Conservation (phyloP, 2,113 vertebrate genomes). For the Gymnobelideus leadbeateri region DNA sequence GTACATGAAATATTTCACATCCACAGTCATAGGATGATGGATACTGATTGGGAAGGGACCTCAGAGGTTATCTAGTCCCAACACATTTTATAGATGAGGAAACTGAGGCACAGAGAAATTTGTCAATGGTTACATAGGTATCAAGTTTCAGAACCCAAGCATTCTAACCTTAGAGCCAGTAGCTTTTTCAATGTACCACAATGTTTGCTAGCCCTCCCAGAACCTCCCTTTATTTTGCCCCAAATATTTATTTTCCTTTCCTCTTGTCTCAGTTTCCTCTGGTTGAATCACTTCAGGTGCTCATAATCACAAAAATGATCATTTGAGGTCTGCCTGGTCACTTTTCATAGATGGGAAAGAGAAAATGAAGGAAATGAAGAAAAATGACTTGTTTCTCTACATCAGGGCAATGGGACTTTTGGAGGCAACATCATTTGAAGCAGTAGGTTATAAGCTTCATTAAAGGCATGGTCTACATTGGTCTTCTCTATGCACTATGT, state of each 20-base stretch:
- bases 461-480: background rate
- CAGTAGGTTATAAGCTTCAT: background rate
- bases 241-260: slow-evolving; percentile 48
- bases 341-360: slow-evolving; percentile 1
- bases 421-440: background rate
- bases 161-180: background rate
- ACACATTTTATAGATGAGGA: background rate
- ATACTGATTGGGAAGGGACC: background rate
- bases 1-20: background rate
- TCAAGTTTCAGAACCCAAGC: background rate
- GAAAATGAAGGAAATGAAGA: background rate
- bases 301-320: background rate
- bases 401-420: background rate
- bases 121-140: background rate
- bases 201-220: background rate
- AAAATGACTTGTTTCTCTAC: background rate
- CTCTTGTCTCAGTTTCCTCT: slow-evolving; percentile 6
- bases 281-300: slow-evolving; percentile 27
- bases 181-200: background rate
- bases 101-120: background rate
- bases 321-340: background rate
- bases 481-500: background rate
- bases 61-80: background rate
- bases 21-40: background rate
- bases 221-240: slow-evolving; percentile 22